Percentiles rank a stretch among this genome's conserved stretches.
These are phyloP conservation scores for Sialia sialis DNA, from an alignment of 2,113 vertebrate species.

Conservation along the genomic window DNA sequence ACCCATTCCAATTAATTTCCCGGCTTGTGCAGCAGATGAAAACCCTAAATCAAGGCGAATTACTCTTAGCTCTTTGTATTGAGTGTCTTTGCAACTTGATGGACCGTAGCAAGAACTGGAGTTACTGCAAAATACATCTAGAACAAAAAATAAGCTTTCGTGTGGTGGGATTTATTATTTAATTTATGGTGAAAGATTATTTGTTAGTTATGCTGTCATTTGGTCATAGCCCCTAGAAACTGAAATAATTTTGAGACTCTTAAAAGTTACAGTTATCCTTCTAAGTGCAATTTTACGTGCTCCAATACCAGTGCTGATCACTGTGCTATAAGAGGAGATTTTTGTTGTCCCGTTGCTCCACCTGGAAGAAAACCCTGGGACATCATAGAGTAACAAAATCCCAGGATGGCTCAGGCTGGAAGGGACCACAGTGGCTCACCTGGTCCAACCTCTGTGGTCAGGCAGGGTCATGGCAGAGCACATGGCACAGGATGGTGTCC, in stretches of 20 bases:
- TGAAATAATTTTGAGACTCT: neutral
- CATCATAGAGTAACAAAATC: neutral
- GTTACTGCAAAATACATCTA: neutral
- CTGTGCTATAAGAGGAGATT: neutral
- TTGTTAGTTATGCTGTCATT: slow-evolving; percentile 7
- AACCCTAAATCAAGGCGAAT: slow-evolving; percentile 23
- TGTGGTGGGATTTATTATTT: slow-evolving; percentile 2
- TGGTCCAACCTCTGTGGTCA: neutral
- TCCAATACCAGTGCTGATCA: neutral
- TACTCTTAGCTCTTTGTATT: neutral
- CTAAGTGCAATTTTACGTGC: neutral
- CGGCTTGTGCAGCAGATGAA: neutral
- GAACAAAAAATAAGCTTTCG: slow-evolving; percentile 1
- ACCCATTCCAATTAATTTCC: neutral
- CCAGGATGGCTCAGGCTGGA: neutral
- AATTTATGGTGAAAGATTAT: neutral
- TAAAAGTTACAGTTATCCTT: neutral
- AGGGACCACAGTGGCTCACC: fast-evolving
- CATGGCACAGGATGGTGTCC: no score
- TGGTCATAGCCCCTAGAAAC: neutral
- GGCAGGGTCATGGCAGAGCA: no score
- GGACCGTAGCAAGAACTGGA: neutral
- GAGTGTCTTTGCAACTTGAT: neutral
- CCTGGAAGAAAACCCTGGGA: neutral
- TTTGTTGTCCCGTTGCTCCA: neutral